These are phyloP conservation scores for Drosophila virilis DNA, from an alignment of 1,140 invertebrate genomes.

Conservation along the genomic window DNA sequence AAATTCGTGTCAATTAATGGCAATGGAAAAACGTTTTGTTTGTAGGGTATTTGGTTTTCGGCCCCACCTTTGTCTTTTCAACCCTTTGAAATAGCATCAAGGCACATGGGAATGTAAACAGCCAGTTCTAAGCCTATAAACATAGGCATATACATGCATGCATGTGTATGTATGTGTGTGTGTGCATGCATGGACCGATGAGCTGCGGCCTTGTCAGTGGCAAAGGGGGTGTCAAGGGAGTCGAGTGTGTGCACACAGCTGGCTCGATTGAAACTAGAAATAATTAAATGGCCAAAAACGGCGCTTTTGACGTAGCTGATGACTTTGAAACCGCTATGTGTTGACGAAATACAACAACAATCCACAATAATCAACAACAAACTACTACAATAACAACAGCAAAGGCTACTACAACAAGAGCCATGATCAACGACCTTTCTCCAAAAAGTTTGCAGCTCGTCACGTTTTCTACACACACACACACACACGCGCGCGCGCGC, in stretches of 20 bases:
- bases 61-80: not conserved
- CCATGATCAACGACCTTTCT: constrained; percentile 79
- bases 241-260: constrained; percentile 27
- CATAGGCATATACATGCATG: constrained; percentile 7
- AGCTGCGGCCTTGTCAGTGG: constrained; percentile 29
- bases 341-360: constrained; percentile 26
- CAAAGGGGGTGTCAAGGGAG: constrained; percentile 10
- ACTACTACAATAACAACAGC: constrained; percentile 29
- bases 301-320: constrained; percentile 51
- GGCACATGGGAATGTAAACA: not conserved
- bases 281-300: constrained; percentile 74
- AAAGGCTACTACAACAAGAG: constrained; percentile 39
- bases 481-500: constrained; percentile 8
- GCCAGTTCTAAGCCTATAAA: not conserved
- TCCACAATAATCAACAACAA: constrained; percentile 21
- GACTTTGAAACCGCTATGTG: constrained; percentile 73
- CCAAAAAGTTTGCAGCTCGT: constrained; percentile 76
- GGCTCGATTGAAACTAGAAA: constrained; percentile 66
- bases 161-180: not conserved
- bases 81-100: not conserved
- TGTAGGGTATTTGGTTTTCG: not conserved
- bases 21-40: constrained; percentile 1
- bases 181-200: constrained; percentile 15
- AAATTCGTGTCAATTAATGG: too few species aligned
- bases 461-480: constrained; percentile 72